Evolutionary conservation across 1,140 invertebrate species (phyloP).

Genomic region (Lepidostoma basale): DNA sequence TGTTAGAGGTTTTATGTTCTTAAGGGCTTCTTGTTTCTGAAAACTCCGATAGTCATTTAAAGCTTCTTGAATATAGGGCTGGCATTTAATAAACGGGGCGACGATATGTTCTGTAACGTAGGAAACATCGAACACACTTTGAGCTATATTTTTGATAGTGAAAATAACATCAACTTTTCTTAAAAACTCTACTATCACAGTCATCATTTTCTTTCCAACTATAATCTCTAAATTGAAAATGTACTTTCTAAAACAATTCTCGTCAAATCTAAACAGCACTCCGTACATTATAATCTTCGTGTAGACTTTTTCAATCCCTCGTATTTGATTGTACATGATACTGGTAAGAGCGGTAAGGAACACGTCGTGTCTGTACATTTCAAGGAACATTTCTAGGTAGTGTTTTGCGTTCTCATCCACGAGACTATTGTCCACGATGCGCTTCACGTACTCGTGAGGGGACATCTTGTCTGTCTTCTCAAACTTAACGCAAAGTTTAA

Average conservation of each 20-base stretch:
- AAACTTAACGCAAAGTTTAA: background rate
- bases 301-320: background rate
- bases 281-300: slow-evolving; percentile 17
- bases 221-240: slow-evolving; percentile 4
- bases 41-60: slow-evolving; percentile 52
- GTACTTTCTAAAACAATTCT: slow-evolving; percentile 14
- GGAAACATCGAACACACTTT: slow-evolving; percentile 54
- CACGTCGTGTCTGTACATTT: slow-evolving; percentile 8
- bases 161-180: slow-evolving; percentile 51
- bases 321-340: background rate
- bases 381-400: slow-evolving; percentile 20
- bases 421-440: background rate
- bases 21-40: slow-evolving; percentile 52
- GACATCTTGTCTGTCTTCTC: background rate
- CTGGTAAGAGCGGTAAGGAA: background rate
- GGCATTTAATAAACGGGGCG: slow-evolving; percentile 54
- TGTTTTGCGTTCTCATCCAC: background rate
- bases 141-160: slow-evolving; percentile 51
- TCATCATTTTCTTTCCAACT: slow-evolving; percentile 6
- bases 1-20: slow-evolving; percentile 51
- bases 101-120: slow-evolving; percentile 60
- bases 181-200: background rate
- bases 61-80: slow-evolving; percentile 54
- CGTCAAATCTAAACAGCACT: slow-evolving; percentile 14
- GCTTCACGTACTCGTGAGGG: slow-evolving; percentile 1